Percentiles rank a stretch among this genome's conserved stretches.
These are phyloP conservation scores for Bungarus multicinctus DNA, from an alignment of 2,113 vertebrate genomes.

Conservation along the genomic window DNA sequence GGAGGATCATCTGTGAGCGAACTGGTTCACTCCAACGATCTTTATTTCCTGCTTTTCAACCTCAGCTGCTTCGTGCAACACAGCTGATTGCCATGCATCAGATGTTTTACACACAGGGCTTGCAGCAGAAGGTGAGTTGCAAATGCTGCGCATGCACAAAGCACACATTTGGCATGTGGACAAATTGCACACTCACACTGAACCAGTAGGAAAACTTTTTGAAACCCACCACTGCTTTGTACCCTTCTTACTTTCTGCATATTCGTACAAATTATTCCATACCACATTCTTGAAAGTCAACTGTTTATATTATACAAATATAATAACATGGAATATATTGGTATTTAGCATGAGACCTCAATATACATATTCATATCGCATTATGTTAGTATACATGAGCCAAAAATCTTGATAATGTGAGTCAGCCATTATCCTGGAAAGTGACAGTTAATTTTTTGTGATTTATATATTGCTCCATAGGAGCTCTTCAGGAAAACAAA, in stretches of 20 bases:
- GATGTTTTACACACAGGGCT: too few species aligned
- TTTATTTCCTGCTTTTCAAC: too few species aligned
- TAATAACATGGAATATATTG: neutral
- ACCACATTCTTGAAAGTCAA: neutral
- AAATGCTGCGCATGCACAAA: too few species aligned
- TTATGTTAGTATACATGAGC: neutral
- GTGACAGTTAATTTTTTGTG: neutral
- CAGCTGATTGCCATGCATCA: too few species aligned
- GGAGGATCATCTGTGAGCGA: too few species aligned
- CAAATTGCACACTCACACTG: too few species aligned
- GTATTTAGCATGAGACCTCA: neutral
- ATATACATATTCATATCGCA: neutral
- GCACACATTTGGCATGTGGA: too few species aligned
- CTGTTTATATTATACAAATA: neutral
- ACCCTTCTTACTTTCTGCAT: neutral
- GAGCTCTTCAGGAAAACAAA: neutral
- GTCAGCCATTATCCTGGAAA: neutral
- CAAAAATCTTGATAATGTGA: neutral
- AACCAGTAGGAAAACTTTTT: too few species aligned
- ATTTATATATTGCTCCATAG: neutral
- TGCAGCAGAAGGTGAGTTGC: too few species aligned
- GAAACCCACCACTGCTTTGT: neutral
- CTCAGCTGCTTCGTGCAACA: too few species aligned
- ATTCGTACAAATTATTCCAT: neutral
- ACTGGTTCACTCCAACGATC: too few species aligned